Base-by-base conservation (phyloP, 30 jellyfish, hydroid and myxozoan genomes). In the Hydractinia echinata region DNA sequence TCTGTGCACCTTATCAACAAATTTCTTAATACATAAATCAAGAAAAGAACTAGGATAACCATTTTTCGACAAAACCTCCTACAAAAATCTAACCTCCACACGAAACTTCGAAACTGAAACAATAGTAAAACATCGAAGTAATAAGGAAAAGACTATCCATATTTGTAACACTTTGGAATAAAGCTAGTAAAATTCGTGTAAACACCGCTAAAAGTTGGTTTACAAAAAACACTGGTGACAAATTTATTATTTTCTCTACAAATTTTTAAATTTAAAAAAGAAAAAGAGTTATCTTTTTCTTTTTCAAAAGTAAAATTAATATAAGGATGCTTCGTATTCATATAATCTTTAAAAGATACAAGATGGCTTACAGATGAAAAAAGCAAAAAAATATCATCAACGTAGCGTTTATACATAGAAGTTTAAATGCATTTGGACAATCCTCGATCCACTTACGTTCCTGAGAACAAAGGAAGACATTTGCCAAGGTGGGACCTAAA, bases 401-500 rank as follows among this genome's bases (percentile, higher is more conserved):
- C 48, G 48, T 13, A 67, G 19, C 44, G 77, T 67, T 67, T 67
- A 20, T 10, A 67, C n/a, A n/a, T n/a, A n/a, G n/a, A n/a, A n/a
- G n/a, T n/a, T n/a, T n/a, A n/a, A n/a, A n/a, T 9, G 14, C 10
- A 67, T 10, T 20, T 67, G 77, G 77, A 44, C 77, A 67, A 19
- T 70, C 8, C 48, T 70, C 54, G 14, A 70, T 54, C 80, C 80
- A 70, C 21, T 6, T 70, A 18, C 54, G 58, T 70, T 70, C 80
- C 21, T 70, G 80, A 70, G 21, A 70, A 56, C 80, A 70, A 18
- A 70, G 58, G 58, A 70, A 7, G n/a, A 5, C 54, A 58, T 61
- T 61, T 8, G 86, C 86, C 16, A 79, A 58, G 8, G 81, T 60
- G 53, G 86, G 86, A 6, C 86, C 86, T 60, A n/a, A 79, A 61